Evolutionary conservation across 1,140 invertebrate genomes (phyloP).

Genomic region (Agraylea sexmaculata): DNA sequence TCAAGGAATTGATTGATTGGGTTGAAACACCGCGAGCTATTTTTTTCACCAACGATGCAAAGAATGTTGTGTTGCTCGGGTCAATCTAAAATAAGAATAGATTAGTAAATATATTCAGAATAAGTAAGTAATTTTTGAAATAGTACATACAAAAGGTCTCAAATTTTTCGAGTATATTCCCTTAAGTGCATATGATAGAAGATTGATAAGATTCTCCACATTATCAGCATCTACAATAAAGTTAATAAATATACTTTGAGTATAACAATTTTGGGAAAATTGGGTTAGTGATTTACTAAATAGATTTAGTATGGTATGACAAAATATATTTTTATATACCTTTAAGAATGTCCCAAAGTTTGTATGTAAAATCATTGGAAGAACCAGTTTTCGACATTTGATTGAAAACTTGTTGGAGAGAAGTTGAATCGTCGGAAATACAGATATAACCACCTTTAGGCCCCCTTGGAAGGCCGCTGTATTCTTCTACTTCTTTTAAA

Average conservation of each 20-base stretch:
- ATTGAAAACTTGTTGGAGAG: constrained; percentile 27
- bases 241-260: constrained; percentile 1
- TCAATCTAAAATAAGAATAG: constrained; percentile 29
- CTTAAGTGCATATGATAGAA: constrained; percentile 33
- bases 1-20: constrained; percentile 32
- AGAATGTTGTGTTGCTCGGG: constrained; percentile 34
- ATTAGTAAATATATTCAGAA: constrained; percentile 1
- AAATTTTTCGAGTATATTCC: constrained; percentile 36
- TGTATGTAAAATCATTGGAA: constrained; percentile 38
- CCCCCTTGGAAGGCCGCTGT: constrained; percentile 32
- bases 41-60: constrained; percentile 35
- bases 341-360: constrained; percentile 38
- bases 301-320: constrained; percentile 1
- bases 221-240: constrained; percentile 34
- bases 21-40: constrained; percentile 34
- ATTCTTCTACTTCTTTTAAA: constrained; percentile 34
- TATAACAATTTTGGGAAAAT: neutral
- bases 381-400: constrained; percentile 26
- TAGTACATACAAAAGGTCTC: constrained; percentile 34
- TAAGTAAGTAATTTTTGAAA: neutral
- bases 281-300: no score
- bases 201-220: constrained; percentile 33
- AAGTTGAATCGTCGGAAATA: constrained; percentile 29
- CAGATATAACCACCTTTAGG: constrained; percentile 32
- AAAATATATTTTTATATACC: constrained; percentile 23